Percentiles rank a stretch among this genome's conserved stretches.
Evolutionary conservation across 2,113 vertebrate species (phyloP).

Genomic region (Pongo abelii): DNA sequence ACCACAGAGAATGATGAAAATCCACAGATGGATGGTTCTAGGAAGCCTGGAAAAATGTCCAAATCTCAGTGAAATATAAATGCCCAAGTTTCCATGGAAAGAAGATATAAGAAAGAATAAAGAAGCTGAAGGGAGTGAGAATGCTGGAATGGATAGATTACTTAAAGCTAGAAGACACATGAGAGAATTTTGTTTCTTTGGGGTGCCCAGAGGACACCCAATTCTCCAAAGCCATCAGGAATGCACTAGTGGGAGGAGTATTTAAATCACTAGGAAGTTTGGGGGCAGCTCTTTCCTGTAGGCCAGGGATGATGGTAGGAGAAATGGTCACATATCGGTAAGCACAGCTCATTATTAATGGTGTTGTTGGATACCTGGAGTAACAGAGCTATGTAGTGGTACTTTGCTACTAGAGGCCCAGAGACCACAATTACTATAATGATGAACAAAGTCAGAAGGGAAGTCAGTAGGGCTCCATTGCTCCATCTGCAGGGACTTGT

Average conservation of each 20-base stretch:
- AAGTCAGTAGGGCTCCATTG: too few relatives aligned
- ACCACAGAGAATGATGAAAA: neutral
- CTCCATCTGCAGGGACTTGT: neutral
- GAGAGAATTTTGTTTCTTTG: neutral
- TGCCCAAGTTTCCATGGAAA: neutral
- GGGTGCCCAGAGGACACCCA: neutral
- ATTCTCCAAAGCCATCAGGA: neutral
- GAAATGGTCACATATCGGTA: neutral
- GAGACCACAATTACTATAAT: neutral
- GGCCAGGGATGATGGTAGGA: neutral
- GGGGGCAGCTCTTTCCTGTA: neutral
- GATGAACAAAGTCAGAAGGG: neutral
- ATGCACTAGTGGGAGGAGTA: neutral
- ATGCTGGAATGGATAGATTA: neutral
- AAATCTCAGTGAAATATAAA: neutral
- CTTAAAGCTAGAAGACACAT: neutral
- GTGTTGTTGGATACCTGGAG: neutral
- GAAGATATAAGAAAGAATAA: neutral
- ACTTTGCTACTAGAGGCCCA: neutral
- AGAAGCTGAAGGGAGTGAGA: neutral
- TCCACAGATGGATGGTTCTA: neutral
- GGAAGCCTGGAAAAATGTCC: neutral
- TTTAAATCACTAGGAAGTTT: neutral
- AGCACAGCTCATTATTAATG: neutral
- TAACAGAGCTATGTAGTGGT: neutral